Base-by-base conservation (phyloP, 2,888 invertebrate species). In the Adelphocoris suturalis region DNA sequence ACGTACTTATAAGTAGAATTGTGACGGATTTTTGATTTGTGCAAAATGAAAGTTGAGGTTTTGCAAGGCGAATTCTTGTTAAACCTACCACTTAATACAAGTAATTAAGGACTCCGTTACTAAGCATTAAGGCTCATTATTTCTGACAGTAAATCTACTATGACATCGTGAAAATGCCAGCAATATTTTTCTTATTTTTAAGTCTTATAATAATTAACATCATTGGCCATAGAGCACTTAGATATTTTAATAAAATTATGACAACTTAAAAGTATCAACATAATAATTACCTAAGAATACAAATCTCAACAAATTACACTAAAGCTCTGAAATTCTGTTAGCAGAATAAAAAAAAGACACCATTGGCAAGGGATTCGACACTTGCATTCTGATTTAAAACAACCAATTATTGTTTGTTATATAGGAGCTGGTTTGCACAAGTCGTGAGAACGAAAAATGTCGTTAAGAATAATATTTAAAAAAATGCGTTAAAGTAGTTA, bases 221-320 rank as follows among this genome's bases (percentile, higher is more conserved):
- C 52, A 52, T 52, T 52, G 13, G 52, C 16, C 52, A 16, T 2
- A 52, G 16, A 52, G 52, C 37, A 37, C 7, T 3, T 1, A 52
- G 16, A 1, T 52, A 61, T 61, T 61, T 19, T n/a, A 61, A 61
- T 16, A 61, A 9, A 19, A 61, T 16, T 52, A 23, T 19, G 23
- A 12, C 68, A 68, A 19, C 68, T 61, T 23, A 0, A 68, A 23
- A 57, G 0, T n/a, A 57, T 23, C 23, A 68, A 68, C 68, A 23
- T 23, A 68, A 68, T 23, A 52, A 61, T 68, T 68, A 68, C 19
- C 52, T 52, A 52, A 52, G n/a, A 23, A 19, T 23, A 68, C 9
- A 68, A 68, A 68, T 19, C 68, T 68, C 68, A 68, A 68, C 68
- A 68, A 23, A 68, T 68, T 68, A 68, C 68, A 1, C 68, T 68